Base-by-base conservation (phyloP, 2,888 invertebrate species). In the Hipparchia sbordonii region DNA sequence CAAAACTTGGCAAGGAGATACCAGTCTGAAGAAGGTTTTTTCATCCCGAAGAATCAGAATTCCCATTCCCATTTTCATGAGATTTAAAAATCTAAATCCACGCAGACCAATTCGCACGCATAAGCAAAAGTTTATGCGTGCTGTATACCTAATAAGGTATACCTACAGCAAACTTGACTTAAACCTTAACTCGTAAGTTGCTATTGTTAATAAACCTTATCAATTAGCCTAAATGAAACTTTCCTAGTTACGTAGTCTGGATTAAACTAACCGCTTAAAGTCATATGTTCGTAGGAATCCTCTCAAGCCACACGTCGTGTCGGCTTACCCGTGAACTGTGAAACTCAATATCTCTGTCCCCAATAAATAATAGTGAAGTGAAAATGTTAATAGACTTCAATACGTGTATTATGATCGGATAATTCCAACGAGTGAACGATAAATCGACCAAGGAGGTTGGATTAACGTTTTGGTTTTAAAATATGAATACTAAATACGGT, bases 301-400 rank as follows among this genome's bases (percentile, higher is more conserved):
- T 85, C 81, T 81, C 86, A 84, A 80, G 82, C 76, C 86, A 88
- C 89, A 90, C 91, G 92, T 85, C 91, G 92, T 85, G 85, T 81
- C 77, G 76, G 73, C 74, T 74, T 76, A 74, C 76, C 72, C 69
- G 68, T 74, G 72, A 73, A 74, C 69, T 75, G 77, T 79, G 73
- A 73, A 72, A 74, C 67, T 61, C 63, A 74, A 77, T 77, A 72
- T 33, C 59, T 67, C 70, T 72, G 74, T 67, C 71, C 76, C 69
- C 72, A 74, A 76, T 76, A 71, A 74, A 76, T 76, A 71, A 74
- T 23, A 71, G 73, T 74, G 76, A 67, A 74, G 73, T 73, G 76
- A 77, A 67, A 74, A 76, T 76, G 72, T 67, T 71, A 56, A 71
- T 66, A 61, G 56, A 71, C 61, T 61, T 68, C 46, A 74, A 68